Percentiles rank a stretch among this genome's conserved stretches.
These are phyloP conservation scores for Clarias fuscus DNA, from an alignment of 2,797 vertebrate species.

Conservation along the genomic window DNA sequence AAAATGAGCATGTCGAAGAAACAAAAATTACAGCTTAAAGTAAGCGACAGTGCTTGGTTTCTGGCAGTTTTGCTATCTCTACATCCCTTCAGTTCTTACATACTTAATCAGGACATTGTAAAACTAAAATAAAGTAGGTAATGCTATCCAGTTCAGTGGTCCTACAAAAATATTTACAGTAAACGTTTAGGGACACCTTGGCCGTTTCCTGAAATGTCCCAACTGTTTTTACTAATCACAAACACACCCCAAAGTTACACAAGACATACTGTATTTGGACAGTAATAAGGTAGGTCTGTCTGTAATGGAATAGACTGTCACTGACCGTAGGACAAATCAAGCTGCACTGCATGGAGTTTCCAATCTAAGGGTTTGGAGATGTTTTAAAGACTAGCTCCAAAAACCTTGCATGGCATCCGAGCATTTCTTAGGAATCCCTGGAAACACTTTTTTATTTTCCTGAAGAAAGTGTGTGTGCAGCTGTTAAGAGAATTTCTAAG, in stretches of 20 bases:
- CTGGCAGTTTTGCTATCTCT: neutral
- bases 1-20: constrained; percentile 26
- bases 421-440: neutral
- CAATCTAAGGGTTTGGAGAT: neutral
- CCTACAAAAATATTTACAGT: constrained; percentile 34
- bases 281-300: neutral
- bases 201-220: constrained; percentile 25
- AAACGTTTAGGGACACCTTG: constrained; percentile 14
- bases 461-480: neutral
- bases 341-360: neutral
- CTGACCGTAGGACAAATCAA: neutral
- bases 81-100: constrained; percentile 1
- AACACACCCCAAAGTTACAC: constrained; percentile 2
- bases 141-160: constrained; percentile 12
- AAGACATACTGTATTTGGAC: neutral
- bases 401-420: neutral
- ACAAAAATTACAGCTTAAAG: constrained; percentile 18
- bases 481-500: neutral
- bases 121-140: neutral
- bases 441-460: neutral
- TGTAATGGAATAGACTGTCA: neutral
- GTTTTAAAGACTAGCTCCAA: neutral
- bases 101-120: neutral
- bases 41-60: constrained; percentile 28
- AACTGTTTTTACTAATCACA: constrained; percentile 22